Conservation (phyloP, 2,888 invertebrate species). For the Cordilura impudica region DNA sequence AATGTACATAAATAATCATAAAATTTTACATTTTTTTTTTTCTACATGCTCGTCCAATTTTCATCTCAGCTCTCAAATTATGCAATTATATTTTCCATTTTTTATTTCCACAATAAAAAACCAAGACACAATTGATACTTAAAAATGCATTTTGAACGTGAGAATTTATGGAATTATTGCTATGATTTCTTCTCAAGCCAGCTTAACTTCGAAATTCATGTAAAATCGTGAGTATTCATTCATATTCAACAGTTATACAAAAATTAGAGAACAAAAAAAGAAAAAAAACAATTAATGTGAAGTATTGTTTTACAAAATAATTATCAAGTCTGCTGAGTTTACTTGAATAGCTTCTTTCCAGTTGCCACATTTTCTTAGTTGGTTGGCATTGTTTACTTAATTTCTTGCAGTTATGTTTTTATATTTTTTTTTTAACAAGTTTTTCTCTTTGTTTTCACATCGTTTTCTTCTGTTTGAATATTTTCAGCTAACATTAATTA, state of each 20-base stretch:
- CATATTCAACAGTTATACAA: slow-evolving; percentile 46
- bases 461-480: neutral
- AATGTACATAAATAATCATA: too few species aligned
- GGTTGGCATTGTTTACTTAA: neutral
- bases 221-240: slow-evolving; percentile 52
- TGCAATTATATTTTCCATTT: slow-evolving; percentile 30
- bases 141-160: slow-evolving; percentile 61
- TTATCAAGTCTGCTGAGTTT: neutral
- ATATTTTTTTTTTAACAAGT: neutral
- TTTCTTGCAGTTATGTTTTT: neutral
- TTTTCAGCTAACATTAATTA: neutral
- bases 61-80: slow-evolving; percentile 12
- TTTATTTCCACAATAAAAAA: neutral
- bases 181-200: slow-evolving; percentile 27
- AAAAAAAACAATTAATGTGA: neutral
- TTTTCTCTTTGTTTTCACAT: neutral
- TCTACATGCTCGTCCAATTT: neutral
- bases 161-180: slow-evolving; percentile 52
- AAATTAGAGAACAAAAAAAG: too few species aligned
- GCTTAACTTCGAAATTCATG: slow-evolving; percentile 12
- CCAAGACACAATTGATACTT: slow-evolving; percentile 50
- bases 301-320: neutral
- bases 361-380: neutral
- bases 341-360: neutral
- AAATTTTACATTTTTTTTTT: neutral